Base-by-base conservation (phyloP, 2,113 vertebrate species). In the Leuciscus idus region DNA sequence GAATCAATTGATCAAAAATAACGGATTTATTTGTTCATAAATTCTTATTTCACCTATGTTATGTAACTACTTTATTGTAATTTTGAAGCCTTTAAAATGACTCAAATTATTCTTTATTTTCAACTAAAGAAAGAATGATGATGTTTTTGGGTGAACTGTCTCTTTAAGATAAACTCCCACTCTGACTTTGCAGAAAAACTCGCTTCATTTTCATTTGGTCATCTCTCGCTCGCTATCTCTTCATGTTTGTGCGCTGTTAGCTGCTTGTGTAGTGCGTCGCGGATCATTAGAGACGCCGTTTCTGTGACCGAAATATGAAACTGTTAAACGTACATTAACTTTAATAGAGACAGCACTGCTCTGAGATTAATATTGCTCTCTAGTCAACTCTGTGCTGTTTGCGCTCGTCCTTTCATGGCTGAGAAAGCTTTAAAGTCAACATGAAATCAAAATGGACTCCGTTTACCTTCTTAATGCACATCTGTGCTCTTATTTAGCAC, bases 361-460 rank as follows among this genome's bases (percentile, higher is more conserved):
- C 28, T 12, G 8, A 33, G 36, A 72, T 72, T 43, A 72, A 72
- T 72, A 72, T 72, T 21, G 68, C 64, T 68, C 64, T 68, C 13
- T 15, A 33, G 28, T 68, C 33, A 15, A 64, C 70, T 75, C n/a
- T 76, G 12, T 28, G 50, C 76, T 79, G 55, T 36, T 39, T 36
- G 76, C 30, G 1, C 8, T 50, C 0, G 6, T 73, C 21, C 43
- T 17, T 48, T 80, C 77, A 62, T 61, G 55, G 21, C 33, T 43
- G 55, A 80, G 55, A 80, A 80, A 79, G 19, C 77, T 39, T 79
- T 61, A 59, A 79, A 61, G 50, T 78, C 75, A 50, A 78, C 50
- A 23, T 33, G 15, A 57, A 43, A 72, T 72, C 68, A 21, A 39
- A 72, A 39, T 10, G 17, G 30, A 70, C 68, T 72, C 21, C 52